A percentile compares a stretch with the other conserved stretches of the same genome.
phyloP scores from a whole-genome alignment of 2,113 vertebrate species.

The Hypanus sabinus region DNA sequence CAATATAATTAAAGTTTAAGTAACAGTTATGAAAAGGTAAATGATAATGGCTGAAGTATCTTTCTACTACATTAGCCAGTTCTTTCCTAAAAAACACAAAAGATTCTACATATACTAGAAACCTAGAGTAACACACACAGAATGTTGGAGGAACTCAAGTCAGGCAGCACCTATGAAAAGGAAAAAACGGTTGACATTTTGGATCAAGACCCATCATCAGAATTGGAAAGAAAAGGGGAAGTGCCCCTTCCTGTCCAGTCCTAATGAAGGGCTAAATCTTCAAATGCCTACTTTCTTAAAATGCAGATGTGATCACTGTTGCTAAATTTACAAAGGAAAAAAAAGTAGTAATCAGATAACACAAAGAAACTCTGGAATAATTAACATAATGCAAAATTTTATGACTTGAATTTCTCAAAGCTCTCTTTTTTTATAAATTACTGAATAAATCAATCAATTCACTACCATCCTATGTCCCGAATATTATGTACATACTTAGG shows the following conservation, averaged over 20 bases:
- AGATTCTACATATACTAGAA: too few species aligned
- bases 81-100: not conserved
- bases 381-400: not conserved
- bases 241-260: too few species aligned
- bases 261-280: too few species aligned
- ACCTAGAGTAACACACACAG: too few species aligned
- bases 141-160: too few species aligned
- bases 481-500: conserved; percentile 64
- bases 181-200: too few species aligned
- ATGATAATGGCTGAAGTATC: not conserved
- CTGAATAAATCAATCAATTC: not conserved
- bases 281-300: not conserved
- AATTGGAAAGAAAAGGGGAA: too few species aligned
- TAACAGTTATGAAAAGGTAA: not conserved
- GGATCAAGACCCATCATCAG: too few species aligned
- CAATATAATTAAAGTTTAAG: not conserved
- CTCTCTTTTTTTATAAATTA: not conserved
- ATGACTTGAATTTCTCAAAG: not conserved
- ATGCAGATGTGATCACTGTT: not conserved
- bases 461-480: not conserved
- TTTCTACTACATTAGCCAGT: not conserved
- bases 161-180: too few species aligned
- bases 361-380: not conserved
- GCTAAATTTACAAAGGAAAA: not conserved
- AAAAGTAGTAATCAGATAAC: not conserved